Base-by-base conservation (phyloP, 2,113 vertebrate species). In the Callorhinus ursinus region DNA sequence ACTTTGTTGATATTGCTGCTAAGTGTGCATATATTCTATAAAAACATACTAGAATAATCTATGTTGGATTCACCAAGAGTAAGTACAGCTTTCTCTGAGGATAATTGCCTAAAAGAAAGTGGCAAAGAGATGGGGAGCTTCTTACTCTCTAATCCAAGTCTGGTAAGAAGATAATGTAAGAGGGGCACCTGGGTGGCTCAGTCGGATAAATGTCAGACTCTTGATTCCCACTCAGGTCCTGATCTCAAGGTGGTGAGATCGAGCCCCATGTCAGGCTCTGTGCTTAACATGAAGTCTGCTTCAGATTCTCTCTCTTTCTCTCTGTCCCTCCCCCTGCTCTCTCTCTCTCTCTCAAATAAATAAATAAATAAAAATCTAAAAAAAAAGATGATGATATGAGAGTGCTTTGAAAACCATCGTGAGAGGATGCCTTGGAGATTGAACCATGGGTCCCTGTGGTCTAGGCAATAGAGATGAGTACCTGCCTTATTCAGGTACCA, bases 381-480 rank as follows among this genome's bases (percentile, higher is more conserved):
- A 67, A 67, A 33, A 16, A 61, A 49, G 55, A 88, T 51, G 21
- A 42, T 6, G 9, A 24, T 18, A 11, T 42, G 5, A 67, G n/a
- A 86, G 24, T 18, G 21, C n/a, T 61, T 18, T 61, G 65, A 46
- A 24, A 33, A n/a, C 13, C 6, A 7, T 21, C 2, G 15, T 67
- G 46, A 87, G n/a, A 81, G 10, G 11, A 53, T 55, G 18, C 15
- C 53, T 63, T 42, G 33, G 22, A 31, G 14, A 85, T 39, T 7
- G 80, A 16, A 51, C 49, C 2, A 0, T 26, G 16, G 2, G 10
- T n/a, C 14, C 4, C 42, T 24, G 10, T 28, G 19, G 31, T n/a
- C 49, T 42, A 72, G 59, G 36, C 49, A 69, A 69, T 31, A 88
- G 24, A 76, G 11, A 72, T 4, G 7, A 6, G 3, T 24, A 24